Base-by-base conservation (phyloP, 1,140 invertebrate species). In the Zaprionus ornatus region DNA sequence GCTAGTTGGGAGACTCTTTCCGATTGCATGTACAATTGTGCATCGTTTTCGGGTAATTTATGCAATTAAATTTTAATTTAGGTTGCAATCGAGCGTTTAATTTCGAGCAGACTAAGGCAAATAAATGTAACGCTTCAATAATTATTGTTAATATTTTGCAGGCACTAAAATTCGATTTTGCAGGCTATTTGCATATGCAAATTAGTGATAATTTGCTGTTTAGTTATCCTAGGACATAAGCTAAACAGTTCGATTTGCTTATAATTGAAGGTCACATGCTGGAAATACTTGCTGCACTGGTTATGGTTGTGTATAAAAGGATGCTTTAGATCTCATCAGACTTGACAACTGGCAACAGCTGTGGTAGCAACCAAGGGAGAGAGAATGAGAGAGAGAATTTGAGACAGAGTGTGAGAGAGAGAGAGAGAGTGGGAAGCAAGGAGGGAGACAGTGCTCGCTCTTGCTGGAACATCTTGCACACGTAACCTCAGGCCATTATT, bases 61-160 rank as follows among this genome's bases (percentile, higher is more conserved):
- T 76, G 55, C 70, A 86, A 79, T 86, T 82, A 63, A 65, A 87
- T 67, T 77, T 67, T 63, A 82, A 80, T 83, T 87, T 62, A 55
- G 40, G 54, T 56, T 19, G 62, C 69, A 79, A 70, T 87, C 72
- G 56, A 54, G 25, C 56, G 77, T 42, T 64, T 70, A 82, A 78
- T 79, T 78, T 73, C 66, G 57, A 45, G 15, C 32, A 59, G 57
- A 32, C 15, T 72, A 25, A 37, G 29, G 29, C 35, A n/a, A 59
- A n/a, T 1, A 23, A 65, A 57, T 56, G 42, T 56, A 55, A 56
- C 12, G 60, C 37, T 56, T 45, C 3, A 42, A 64, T 45, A 29
- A 57, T n/a, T 55, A 42, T 62, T 54, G 32, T 23, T 29, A n/a
- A 45, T 70, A 70, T 32, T 63, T 23, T 55, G 50, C 19, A 15